phyloP scores from a whole-genome alignment of 2,113 vertebrate genomes.

The Athene noctua region DNA sequence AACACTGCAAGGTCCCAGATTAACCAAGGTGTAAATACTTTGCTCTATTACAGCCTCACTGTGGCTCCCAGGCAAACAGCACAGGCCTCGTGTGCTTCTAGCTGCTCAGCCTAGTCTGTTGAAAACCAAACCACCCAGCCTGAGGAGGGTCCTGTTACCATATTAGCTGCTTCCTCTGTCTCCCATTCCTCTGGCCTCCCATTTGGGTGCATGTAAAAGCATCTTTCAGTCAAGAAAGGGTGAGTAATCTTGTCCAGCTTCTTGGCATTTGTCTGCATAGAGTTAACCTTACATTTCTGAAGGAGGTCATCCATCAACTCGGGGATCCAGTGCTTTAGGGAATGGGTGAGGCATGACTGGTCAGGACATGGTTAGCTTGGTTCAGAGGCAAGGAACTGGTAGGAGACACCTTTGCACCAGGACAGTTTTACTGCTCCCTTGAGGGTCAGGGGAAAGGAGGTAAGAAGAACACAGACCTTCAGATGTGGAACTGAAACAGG shows the following conservation, averaged over 20 bases:
- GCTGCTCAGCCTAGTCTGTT: not conserved
- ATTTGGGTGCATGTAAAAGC: not conserved
- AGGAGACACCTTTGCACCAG: not conserved
- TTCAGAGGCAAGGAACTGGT: not conserved
- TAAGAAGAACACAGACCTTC: not conserved
- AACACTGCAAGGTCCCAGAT: not conserved
- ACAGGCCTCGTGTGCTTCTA: not conserved
- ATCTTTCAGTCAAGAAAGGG: not conserved
- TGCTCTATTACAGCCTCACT: not conserved
- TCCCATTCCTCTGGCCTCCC: not conserved
- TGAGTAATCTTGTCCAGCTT: not conserved
- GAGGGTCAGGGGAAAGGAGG: not conserved
- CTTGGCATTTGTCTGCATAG: not conserved
- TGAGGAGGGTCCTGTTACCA: not conserved
- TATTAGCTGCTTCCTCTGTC: not conserved
- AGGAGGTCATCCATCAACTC: not conserved
- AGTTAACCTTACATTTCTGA: not conserved
- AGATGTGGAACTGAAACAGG: not conserved
- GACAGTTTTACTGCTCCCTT: not conserved
- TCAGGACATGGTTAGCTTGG: not conserved
- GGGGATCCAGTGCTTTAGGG: not conserved
- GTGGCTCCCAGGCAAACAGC: not conserved
- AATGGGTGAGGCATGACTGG: not conserved
- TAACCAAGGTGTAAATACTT: not conserved
- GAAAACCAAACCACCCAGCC: not conserved